Base-by-base conservation (phyloP, 2,888 invertebrate genomes). In the Cyclophora punctaria region DNA sequence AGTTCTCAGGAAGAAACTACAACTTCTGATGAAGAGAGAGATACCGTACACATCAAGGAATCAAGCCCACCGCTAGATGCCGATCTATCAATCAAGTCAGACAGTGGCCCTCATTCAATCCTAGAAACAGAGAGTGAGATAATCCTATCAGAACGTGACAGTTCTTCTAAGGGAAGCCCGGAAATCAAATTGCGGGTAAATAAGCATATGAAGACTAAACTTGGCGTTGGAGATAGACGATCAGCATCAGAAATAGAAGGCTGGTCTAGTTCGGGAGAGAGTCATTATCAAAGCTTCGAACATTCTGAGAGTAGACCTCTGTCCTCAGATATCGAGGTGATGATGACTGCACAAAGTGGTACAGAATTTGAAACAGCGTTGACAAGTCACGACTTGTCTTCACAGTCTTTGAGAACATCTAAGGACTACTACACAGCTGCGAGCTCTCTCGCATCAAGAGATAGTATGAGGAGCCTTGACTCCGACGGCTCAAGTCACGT, bases 401-500 rank as follows among this genome's bases (percentile, higher is more conserved):
- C 92, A 2, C 90, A 91, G 48, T 94, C 94, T 0, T 83, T 92
- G 48, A 88, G 93, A 52, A 95, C 95, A 20, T 95, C 96, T 0
- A 94, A 94, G 59, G 96, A 97, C 66, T 97, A 95, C 73, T 93
- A 93, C 42, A 96, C 96, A 47, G 97, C 97, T 0, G 93, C 93
- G 1, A 95, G 95, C 67, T 94, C 95, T n/a, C 84, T 96, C 54
- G 96, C 96, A 71, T 96, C 96, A 0, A 92, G 95, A 63, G 96
- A 96, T 71, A 96, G 96, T 57, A 95, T 96, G 93, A 95, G 93
- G 72, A 96, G 96, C 53, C 86, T 97, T 44, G 96, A 96, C 70
- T 97, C 96, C 2, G 94, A 96, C 78, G 95, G 95, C 59, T 96
- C 96, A 0, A 96, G 96, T 20, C 94, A 96, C 76, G 89, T 97